Conservation (phyloP, 92 coral and sea anemone genomes). For the Siderastrea siderea region DNA sequence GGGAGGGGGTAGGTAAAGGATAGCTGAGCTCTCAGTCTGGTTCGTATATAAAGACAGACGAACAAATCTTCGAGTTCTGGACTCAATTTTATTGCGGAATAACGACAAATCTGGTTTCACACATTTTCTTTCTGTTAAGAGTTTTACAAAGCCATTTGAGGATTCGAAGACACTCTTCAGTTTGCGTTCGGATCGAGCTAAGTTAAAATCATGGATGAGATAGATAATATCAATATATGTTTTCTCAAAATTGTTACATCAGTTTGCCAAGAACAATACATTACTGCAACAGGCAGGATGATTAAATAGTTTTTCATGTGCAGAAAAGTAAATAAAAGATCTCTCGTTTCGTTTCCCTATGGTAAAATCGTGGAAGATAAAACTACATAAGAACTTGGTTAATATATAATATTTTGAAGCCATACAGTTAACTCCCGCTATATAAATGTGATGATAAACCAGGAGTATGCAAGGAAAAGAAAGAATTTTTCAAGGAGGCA, state of each 20-base stretch:
- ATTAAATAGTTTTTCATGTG: not conserved
- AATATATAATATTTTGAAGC: too few species aligned
- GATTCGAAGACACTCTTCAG: too few species aligned
- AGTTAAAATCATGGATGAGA: not conserved
- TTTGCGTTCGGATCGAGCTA: not conserved
- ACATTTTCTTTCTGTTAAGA: not conserved
- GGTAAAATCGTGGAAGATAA: not conserved
- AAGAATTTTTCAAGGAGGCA: too few species aligned
- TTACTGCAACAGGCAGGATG: not conserved
- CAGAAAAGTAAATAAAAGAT: not conserved
- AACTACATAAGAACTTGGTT: not conserved
- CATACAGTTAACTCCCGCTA: too few species aligned
- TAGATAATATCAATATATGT: not conserved
- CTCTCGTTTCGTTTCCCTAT: not conserved
- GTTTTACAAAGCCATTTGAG: not conserved
- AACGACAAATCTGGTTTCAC: not conserved
- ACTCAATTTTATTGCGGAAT: not conserved
- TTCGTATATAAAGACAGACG: not conserved
- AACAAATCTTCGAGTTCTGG: not conserved
- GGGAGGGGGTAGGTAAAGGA: not conserved
- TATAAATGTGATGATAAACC: too few species aligned
- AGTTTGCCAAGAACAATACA: too few species aligned
- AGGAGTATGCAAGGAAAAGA: too few species aligned
- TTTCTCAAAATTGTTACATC: too few species aligned
- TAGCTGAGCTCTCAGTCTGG: too few species aligned